Conservation (phyloP, 2,113 vertebrate species). For the Holacanthus passer region DNA sequence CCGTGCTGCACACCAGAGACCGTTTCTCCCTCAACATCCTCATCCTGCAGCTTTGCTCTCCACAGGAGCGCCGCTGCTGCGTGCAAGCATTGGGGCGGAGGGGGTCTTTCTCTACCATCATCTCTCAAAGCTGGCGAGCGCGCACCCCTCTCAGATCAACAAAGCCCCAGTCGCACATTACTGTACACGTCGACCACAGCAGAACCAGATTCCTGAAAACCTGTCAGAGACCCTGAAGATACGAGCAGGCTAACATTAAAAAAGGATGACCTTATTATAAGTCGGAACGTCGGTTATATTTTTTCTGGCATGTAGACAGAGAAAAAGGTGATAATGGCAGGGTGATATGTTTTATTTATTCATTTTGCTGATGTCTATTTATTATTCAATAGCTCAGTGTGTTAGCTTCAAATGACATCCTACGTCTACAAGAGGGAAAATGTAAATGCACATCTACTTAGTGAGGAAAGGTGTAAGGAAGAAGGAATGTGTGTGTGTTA, state of each 20-base stretch:
- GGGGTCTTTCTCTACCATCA: conserved; percentile 50
- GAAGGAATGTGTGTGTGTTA: conserved; percentile 30
- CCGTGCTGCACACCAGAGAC: conserved; percentile 38
- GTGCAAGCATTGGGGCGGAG: conserved; percentile 10
- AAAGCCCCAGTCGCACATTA: conserved; percentile 64
- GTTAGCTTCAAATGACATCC: conserved; percentile 71
- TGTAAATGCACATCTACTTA: conserved; percentile 66
- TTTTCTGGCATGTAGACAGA: conserved; percentile 62
- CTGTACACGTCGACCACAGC: conserved; percentile 50
- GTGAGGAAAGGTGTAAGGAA: conserved; percentile 33
- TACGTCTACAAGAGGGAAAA: conserved; percentile 67
- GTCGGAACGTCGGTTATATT: conserved; percentile 55
- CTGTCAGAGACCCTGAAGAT: conserved; percentile 66
- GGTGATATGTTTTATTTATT: conserved; percentile 81
- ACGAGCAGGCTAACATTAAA: conserved; percentile 66
- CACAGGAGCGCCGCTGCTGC: conserved; percentile 16
- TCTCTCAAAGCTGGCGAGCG: conserved; percentile 43
- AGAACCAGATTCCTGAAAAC: conserved; percentile 46
- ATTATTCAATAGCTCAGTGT: conserved; percentile 74
- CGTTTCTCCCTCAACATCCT: conserved; percentile 53
- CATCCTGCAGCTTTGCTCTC: conserved; percentile 50
- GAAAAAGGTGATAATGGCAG: conserved; percentile 73
- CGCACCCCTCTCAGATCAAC: conserved; percentile 64
- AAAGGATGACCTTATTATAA: conserved; percentile 73
- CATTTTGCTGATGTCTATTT: conserved; percentile 75